Evolutionary conservation across 2,113 vertebrate genomes (phyloP).

Genomic region (Chlorocebus sabaeus): DNA sequence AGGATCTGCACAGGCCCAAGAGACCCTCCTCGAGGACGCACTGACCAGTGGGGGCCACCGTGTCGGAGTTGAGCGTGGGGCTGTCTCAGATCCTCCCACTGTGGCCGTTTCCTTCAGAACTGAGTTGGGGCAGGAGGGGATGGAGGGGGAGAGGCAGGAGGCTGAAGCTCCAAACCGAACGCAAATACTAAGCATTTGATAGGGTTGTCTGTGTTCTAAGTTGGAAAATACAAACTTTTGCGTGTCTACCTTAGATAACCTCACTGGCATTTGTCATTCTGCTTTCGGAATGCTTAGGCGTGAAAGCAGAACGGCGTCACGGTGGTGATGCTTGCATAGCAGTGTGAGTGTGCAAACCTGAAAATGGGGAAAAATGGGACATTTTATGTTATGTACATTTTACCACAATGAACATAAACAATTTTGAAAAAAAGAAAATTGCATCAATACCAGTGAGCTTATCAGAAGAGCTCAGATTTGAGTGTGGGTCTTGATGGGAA

Average conservation of each 20-base stretch:
- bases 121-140: neutral
- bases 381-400: neutral
- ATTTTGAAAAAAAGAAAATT: neutral
- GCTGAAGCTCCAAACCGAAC: neutral
- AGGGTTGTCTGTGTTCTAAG: neutral
- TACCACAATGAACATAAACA: neutral
- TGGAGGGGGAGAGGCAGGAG: neutral
- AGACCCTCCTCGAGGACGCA: accelerated
- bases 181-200: neutral
- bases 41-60: neutral
- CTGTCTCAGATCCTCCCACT: neutral
- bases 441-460: neutral
- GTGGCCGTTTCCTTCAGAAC: neutral
- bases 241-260: neutral
- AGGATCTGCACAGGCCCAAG: neutral
- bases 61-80: neutral
- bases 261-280: neutral
- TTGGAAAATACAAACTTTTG: neutral
- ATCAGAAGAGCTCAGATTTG: neutral
- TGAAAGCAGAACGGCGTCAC: neutral
- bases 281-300: neutral
- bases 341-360: neutral
- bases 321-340: neutral
- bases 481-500: neutral
- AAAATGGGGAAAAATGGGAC: neutral